Evolutionary conservation across 2,888 invertebrate species (phyloP), one percentile per base, ranked within the genome.

Genomic region (Eristalis pertinax): DNA sequence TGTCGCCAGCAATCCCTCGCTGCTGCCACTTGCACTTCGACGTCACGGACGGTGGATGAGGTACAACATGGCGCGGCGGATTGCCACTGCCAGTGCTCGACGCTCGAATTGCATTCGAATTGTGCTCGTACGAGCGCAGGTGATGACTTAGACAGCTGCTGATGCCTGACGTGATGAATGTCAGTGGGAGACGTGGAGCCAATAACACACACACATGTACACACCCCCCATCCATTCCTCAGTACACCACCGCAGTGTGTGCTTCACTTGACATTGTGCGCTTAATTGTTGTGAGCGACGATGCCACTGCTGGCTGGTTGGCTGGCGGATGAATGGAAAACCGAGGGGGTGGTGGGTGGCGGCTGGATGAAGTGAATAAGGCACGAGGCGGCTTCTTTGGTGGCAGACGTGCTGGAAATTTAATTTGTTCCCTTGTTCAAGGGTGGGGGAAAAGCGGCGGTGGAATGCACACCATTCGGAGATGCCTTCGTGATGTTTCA

Each of bases 111-210:
- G 58, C 38, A 41, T 63, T 35, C 29, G 60, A 43, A 77, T 62
- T 80, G 68, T 69, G 24, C 50, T 50, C 50, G 50, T 50, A 50
- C 50, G 50, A 19, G 50, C 50, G 8, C 64, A 69, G 74, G 80
- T 81, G 67, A 74, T 69, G 74, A 69, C 38, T 80, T 80, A 74
- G 74, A 63, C 69, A 74, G 74, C 74, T 68, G 56, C 62, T 74
- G 73, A 74, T 22, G 67, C 68, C 62, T 74, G 74, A 74, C 63
- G 80, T 80, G 74, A 80, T 74, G 69, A 74, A 74, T 68, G 74
- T 74, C 80, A 81, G 67, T 68, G 63, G 3, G 68, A 80, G 68
- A 74, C 41, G 73, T 60, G 35, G 26, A 67, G 67, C 60, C 73
- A 68, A 73, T 62, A 63, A 56, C 68, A 74, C 38, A 63, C 70